Evolutionary conservation across 2,113 vertebrate species (phyloP).

Genomic region (Lagenorhynchus albirostris): DNA sequence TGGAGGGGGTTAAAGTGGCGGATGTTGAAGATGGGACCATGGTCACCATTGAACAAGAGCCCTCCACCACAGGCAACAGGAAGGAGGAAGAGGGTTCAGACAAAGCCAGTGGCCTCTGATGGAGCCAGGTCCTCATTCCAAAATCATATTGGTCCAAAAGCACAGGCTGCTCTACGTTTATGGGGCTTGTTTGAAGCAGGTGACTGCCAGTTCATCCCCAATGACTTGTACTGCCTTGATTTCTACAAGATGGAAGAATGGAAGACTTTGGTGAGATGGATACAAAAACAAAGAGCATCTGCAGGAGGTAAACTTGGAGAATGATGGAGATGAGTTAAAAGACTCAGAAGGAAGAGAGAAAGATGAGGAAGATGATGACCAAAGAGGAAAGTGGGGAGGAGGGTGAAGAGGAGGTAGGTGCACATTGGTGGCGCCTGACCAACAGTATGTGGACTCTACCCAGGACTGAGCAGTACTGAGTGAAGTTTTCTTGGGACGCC

Average conservation of each 20-base stretch:
- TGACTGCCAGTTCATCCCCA: constrained; percentile 89
- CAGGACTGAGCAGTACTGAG: constrained; percentile 84
- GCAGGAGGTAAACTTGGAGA: constrained; percentile 87
- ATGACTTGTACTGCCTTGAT: constrained; percentile 89
- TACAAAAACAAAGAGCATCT: constrained; percentile 90
- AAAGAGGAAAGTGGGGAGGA: constrained; percentile 80
- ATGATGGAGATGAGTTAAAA: constrained; percentile 77
- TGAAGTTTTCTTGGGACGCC: constrained; percentile 76
- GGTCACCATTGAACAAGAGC: constrained; percentile 88
- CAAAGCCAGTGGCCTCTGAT: constrained; percentile 62
- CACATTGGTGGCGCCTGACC: constrained; percentile 78
- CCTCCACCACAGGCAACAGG: constrained; percentile 64
- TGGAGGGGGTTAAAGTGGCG: constrained; percentile 86
- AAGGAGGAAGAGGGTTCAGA: constrained; percentile 62
- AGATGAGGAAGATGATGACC: constrained; percentile 76
- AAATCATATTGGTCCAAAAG: constrained; percentile 85
- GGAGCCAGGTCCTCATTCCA: constrained; percentile 87
- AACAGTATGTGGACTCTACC: constrained; percentile 79
- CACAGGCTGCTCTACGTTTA: constrained; percentile 86
- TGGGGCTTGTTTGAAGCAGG: constrained; percentile 91
- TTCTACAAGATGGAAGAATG: constrained; percentile 90
- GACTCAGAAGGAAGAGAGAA: constrained; percentile 74
- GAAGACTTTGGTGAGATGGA: constrained; percentile 91
- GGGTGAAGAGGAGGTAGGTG: constrained; percentile 78
- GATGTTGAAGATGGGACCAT: constrained; percentile 88